Conservation (phyloP, 2,797 vertebrate genomes). For the Paratrypauchen microcephalus region DNA sequence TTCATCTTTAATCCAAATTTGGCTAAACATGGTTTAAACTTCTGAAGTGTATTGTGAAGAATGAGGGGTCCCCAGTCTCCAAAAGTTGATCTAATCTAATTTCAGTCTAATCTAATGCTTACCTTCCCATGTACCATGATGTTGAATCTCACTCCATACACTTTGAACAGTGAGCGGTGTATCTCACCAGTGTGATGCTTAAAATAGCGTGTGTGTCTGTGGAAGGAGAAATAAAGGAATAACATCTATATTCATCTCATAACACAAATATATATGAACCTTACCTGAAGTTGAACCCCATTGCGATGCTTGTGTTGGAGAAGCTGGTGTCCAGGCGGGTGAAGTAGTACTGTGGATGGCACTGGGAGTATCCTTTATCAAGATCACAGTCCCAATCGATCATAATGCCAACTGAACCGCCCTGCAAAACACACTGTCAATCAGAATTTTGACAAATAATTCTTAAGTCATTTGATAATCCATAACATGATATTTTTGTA, state of each 20-base stretch:
- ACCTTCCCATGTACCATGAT: conserved; percentile 91
- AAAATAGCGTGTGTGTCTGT: conserved; percentile 87
- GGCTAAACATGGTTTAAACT: no score
- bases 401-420: conserved; percentile 86
- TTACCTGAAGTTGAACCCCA: conserved; percentile 91
- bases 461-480: no score
- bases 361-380: conserved; percentile 81
- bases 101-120: conserved; percentile 32
- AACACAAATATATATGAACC: neutral
- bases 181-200: conserved; percentile 71
- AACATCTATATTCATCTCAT: neutral
- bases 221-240: neutral
- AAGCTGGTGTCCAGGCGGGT: conserved; percentile 79
- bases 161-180: conserved; percentile 83
- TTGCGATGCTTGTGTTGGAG: conserved; percentile 67
- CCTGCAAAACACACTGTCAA: conserved; percentile 66
- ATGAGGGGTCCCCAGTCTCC: no score
- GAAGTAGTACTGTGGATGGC: conserved; percentile 86
- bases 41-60: no score
- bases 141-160: conserved; percentile 86
- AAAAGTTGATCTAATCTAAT: no score
- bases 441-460: neutral
- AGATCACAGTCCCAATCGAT: conserved; percentile 93
- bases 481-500: neutral
- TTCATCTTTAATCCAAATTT: no score